These are phyloP conservation scores for Hemistola chrysoprasaria DNA, from an alignment of 2,888 invertebrate genomes.

Conservation along the genomic window DNA sequence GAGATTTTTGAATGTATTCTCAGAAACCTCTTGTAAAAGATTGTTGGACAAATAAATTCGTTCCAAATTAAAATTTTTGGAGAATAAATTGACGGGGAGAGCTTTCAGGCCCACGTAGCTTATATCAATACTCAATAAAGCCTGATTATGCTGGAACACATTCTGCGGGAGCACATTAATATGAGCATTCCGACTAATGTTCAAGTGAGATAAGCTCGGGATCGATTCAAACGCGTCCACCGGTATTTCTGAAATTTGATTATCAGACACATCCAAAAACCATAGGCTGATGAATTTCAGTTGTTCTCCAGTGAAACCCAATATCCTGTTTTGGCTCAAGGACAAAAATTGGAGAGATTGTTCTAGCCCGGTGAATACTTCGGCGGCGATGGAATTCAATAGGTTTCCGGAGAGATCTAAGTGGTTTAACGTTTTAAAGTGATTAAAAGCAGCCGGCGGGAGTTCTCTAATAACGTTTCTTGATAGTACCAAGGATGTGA, in stretches of 20 bases:
- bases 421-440: slow-evolving; percentile 86
- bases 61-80: slow-evolving; percentile 85
- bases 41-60: slow-evolving; percentile 88
- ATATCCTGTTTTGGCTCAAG: slow-evolving; percentile 88
- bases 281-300: slow-evolving; percentile 84
- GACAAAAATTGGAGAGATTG: slow-evolving; percentile 87
- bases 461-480: slow-evolving; percentile 94
- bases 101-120: slow-evolving; percentile 88
- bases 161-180: slow-evolving; percentile 84
- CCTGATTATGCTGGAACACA: slow-evolving; percentile 87
- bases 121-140: slow-evolving; percentile 87
- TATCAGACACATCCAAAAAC: slow-evolving; percentile 89
- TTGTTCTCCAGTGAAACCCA: slow-evolving; percentile 84
- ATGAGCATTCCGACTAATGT: slow-evolving; percentile 89
- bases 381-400: slow-evolving; percentile 85
- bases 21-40: slow-evolving; percentile 88
- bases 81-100: slow-evolving; percentile 87
- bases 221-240: slow-evolving; percentile 86
- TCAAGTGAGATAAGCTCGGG: slow-evolving; percentile 86
- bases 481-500: slow-evolving; percentile 88
- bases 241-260: slow-evolving; percentile 88
- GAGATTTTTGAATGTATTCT: slow-evolving; percentile 89
- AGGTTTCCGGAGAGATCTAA: slow-evolving; percentile 92
- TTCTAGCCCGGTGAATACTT: slow-evolving; percentile 90
- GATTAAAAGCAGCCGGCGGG: slow-evolving; percentile 89